Conservation (phyloP, 2,888 invertebrate genomes). For the Limnephilus rhombicus region DNA sequence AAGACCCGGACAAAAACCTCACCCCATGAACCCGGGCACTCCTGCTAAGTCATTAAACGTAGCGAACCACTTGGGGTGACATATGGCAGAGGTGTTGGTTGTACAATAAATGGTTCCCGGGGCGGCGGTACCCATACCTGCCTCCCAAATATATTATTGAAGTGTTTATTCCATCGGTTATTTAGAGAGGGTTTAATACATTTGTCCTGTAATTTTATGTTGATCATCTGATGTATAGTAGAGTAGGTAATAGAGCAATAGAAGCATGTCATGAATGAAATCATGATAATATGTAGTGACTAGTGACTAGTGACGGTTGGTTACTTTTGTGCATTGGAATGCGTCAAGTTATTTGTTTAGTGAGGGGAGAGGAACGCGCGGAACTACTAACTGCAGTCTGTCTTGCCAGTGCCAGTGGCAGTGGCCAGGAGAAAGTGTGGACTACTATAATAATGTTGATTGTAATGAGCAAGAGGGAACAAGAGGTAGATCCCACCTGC, state of each 20-base stretch:
- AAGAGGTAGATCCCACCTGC: not conserved
- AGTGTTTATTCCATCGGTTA: not conserved
- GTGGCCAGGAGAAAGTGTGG: not conserved
- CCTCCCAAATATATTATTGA: too few relatives aligned
- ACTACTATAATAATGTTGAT: not conserved
- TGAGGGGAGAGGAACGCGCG: not conserved
- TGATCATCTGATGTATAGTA: not conserved
- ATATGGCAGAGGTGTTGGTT: too few relatives aligned
- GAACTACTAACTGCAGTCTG: not conserved
- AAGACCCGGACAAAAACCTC: too few relatives aligned
- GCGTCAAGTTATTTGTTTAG: not conserved
- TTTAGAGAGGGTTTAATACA: not conserved
- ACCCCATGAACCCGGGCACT: too few relatives aligned
- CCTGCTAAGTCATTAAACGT: too few relatives aligned
- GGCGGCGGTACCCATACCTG: too few relatives aligned
- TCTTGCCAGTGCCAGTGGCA: too few relatives aligned
- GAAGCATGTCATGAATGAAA: not conserved
- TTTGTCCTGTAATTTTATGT: not conserved
- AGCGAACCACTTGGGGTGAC: too few relatives aligned
- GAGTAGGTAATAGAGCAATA: not conserved
- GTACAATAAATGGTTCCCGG: too few relatives aligned
- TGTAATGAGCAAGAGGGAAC: not conserved
- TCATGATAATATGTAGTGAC: not conserved
- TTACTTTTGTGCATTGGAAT: not conserved
- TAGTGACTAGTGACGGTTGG: slow-evolving; percentile 1